Evolutionary conservation across 2,888 invertebrate genomes (phyloP), one percentile per base, ranked within the genome.

Genomic region (Fragum whitleyi): DNA sequence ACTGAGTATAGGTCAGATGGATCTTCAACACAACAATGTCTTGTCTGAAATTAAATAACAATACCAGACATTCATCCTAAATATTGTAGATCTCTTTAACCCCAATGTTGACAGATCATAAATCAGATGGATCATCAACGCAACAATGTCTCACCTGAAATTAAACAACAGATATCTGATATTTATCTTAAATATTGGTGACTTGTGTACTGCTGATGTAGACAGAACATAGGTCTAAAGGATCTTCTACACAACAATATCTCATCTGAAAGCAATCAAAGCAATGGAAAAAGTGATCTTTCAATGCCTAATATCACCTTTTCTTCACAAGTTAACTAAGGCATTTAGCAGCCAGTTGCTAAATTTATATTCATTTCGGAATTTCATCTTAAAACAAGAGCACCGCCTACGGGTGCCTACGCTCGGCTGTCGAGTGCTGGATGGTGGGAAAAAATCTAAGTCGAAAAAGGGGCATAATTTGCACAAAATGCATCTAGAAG

Each of bases 71-170:
- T 29, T 62, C 19, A 32, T 1, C n/a, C 32, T 23, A 3, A 16
- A 28, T 62, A n/a, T n/a, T n/a, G n/a, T n/a, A 86, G 39, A 94
- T 87, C 28, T 89, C 91, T 77, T 92, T 87, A 14, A 92, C 92
- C 65, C 90, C 79, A 61, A 94, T 92, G 77, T 93, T 93, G 5
- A 93, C 88, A 21, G 92, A 92, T 71, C 93, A 93, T 32, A 94
- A 81, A 74, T 94, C 93, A 2, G 90, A 79, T 0, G 94, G 94
- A 80, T 94, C 94, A 47, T 93, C 93, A 6, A 93, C 91, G 85
- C 92, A 92, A 75, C 93, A 93, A 76, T 92, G 92, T 61, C 93
- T 92, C 92, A 94, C 91, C 93, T 93, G 84, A n/a, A 86, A 86
- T n/a, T n/a, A n/a, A 16, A 72, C 42, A 68, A 39, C 29, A 29